phyloP scores from a whole-genome alignment of 2,113 vertebrate genomes.

The Sinosuthora webbiana region DNA sequence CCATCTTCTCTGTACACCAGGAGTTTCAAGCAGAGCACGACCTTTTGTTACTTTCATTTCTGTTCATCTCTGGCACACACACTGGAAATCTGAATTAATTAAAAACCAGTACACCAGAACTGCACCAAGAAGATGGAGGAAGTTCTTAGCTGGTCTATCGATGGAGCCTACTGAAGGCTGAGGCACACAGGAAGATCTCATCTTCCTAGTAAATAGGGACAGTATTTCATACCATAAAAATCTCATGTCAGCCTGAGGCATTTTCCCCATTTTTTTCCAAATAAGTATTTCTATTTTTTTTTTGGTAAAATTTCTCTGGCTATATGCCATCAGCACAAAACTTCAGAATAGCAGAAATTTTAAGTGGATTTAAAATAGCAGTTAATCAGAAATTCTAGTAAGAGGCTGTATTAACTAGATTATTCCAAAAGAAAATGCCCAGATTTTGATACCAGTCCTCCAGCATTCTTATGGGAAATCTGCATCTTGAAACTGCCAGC shows the following conservation, averaged over 20 bases:
- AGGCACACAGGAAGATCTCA: not conserved
- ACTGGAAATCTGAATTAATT: not conserved
- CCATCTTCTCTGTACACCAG: rapidly evolving
- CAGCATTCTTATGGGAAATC: not conserved
- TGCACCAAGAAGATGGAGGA: not conserved
- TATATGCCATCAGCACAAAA: not conserved
- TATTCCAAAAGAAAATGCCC: not conserved
- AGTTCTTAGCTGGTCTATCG: not conserved
- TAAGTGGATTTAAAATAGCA: not conserved
- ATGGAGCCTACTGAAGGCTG: not conserved
- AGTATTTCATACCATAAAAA: not conserved
- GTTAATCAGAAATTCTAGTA: not conserved
- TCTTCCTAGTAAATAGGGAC: not conserved
- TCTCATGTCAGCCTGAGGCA: not conserved
- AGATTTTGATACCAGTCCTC: not conserved
- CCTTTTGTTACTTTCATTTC: not conserved
- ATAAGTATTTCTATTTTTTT: not conserved
- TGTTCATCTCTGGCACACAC: not conserved
- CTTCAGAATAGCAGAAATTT: not conserved
- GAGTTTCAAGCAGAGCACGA: not conserved
- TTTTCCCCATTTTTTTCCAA: not conserved
- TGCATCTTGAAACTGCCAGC: constrained; percentile 2
- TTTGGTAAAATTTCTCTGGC: not conserved
- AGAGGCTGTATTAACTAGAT: not conserved
- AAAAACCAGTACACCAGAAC: not conserved